phyloP scores from a whole-genome alignment of 2,888 invertebrate genomes.

The Eilema depressum region DNA sequence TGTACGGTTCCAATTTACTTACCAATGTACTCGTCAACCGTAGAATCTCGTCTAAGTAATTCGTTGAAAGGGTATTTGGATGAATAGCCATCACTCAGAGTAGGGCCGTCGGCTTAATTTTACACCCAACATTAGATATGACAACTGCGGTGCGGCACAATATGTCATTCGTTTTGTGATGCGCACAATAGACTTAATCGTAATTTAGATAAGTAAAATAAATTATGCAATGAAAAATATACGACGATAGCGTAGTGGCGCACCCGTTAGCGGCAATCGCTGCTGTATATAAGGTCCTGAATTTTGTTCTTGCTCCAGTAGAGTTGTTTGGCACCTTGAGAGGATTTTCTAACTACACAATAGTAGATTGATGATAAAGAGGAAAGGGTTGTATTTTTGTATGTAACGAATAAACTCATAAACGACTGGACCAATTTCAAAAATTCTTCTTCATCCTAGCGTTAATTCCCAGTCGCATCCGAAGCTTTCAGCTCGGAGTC shows the following conservation, averaged over 20 bases:
- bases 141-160: conserved; percentile 18
- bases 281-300: too few relatives aligned
- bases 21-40: conserved; percentile 31
- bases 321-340: too few relatives aligned
- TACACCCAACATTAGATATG: conserved; percentile 39
- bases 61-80: conserved; percentile 46
- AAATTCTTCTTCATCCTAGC: too few relatives aligned
- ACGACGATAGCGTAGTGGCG: background rate
- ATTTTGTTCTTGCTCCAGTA: too few relatives aligned
- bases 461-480: too few relatives aligned
- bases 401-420: too few relatives aligned
- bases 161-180: conserved; percentile 11
- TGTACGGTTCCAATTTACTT: conserved; percentile 21
- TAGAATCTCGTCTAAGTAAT: conserved; percentile 42
- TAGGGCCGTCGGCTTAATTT: conserved; percentile 43
- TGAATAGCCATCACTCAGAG: conserved; percentile 40
- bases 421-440: too few relatives aligned
- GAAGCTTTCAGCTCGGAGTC: too few relatives aligned
- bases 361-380: too few relatives aligned
- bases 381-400: too few relatives aligned
- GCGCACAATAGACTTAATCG: conserved; percentile 1
- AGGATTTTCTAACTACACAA: too few relatives aligned
- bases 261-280: too few relatives aligned
- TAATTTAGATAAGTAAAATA: conserved; percentile 5
- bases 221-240: background rate